Conservation (phyloP, 2,113 vertebrate genomes). For the Smithornis capensis region DNA sequence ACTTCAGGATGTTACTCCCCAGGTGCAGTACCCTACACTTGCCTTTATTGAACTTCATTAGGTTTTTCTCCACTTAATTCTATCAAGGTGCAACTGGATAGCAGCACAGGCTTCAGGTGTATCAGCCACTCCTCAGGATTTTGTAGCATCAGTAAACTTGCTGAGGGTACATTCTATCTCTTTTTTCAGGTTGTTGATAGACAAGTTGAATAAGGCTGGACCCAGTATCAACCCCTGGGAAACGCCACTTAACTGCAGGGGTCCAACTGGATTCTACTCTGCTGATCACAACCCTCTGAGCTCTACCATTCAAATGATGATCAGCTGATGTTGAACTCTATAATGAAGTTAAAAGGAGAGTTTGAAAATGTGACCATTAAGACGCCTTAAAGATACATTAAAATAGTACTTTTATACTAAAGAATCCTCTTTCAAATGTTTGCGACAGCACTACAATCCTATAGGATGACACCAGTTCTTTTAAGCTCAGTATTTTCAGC, state of each 20-base stretch:
- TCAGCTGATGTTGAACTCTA: neutral
- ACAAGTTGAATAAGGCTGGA: neutral
- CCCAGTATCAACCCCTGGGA: too few relatives aligned
- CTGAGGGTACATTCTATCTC: neutral
- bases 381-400: neutral
- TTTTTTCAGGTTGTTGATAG: neutral
- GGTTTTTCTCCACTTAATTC: neutral
- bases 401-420: neutral
- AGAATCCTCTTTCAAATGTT: neutral
- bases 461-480: neutral
- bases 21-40: neutral
- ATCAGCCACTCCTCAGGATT: neutral
- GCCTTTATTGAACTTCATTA: too few relatives aligned
- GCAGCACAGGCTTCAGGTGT: neutral
- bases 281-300: neutral
- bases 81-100: neutral
- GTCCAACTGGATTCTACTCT: neutral
- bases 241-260: neutral
- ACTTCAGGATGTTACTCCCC: neutral
- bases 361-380: neutral
- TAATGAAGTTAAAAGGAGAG: neutral
- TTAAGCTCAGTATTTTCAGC: neutral
- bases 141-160: neutral
- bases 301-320: neutral
- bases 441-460: neutral